A percentile compares a stretch with the other conserved stretches of the same genome.
These are phyloP conservation scores for Vannuccia rotundouncinata DNA, from an alignment of 2,888 invertebrate genomes.

Conservation along the genomic window DNA sequence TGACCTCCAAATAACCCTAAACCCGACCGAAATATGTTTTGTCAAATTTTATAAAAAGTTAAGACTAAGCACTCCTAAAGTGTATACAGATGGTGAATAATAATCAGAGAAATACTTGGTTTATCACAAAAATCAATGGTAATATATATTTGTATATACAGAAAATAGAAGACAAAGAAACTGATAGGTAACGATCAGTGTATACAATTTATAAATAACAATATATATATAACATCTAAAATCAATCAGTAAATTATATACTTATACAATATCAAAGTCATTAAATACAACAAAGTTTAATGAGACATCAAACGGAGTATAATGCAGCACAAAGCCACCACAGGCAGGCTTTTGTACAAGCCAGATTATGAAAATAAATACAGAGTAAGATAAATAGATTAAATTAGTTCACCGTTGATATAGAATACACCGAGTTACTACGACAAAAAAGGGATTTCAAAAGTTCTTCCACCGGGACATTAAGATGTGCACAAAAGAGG, in stretches of 20 bases:
- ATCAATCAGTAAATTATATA: neutral
- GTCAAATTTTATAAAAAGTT: too few relatives aligned
- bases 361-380: neutral
- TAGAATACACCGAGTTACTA: conserved; percentile 4
- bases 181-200: conserved; percentile 10
- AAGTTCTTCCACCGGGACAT: conserved; percentile 19
- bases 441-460: neutral
- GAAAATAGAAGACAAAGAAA: conserved; percentile 19
- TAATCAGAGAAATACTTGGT: neutral
- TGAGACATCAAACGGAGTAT: conserved; percentile 26
- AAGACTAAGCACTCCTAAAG: too few relatives aligned
- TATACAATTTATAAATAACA: neutral
- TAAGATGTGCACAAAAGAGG: neutral
- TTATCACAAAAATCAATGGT: conserved; percentile 22
- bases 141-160: neutral
- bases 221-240: conserved; percentile 22
- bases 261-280: neutral
- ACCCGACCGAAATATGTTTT: too few relatives aligned
- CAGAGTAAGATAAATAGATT: conserved; percentile 3
- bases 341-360: neutral
- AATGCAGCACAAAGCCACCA: neutral
- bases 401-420: conserved; percentile 20
- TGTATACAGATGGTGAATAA: neutral
- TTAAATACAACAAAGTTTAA: conserved; percentile 20
- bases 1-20: conserved; percentile 1